Evolutionary conservation across 1,140 invertebrate genomes (phyloP).

Genomic region (Drosophila kepulauana): DNA sequence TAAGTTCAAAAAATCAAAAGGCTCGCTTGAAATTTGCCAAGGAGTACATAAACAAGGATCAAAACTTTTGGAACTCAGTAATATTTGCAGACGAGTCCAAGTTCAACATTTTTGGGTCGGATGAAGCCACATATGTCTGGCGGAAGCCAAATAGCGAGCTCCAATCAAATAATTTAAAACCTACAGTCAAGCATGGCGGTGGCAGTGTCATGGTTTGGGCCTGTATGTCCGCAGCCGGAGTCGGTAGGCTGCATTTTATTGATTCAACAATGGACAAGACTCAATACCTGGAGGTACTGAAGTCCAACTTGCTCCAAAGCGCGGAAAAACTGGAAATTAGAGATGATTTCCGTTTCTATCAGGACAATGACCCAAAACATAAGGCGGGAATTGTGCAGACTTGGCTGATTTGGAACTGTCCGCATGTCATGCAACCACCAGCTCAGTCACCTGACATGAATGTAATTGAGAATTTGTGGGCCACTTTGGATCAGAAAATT

Average conservation of each 20-base stretch:
- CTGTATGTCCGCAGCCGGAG: conserved; percentile 23
- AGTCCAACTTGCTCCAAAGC: no score
- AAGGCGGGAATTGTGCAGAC: conserved; percentile 22
- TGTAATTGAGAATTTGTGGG: conserved; percentile 22
- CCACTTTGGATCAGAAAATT: conserved; percentile 14
- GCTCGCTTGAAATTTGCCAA: no score
- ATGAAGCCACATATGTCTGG: neutral
- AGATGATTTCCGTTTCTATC: conserved; percentile 23
- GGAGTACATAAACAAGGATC: no score
- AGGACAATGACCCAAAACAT: conserved; percentile 37
- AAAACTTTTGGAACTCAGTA: no score
- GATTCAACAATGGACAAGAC: conserved; percentile 25
- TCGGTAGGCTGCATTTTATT: conserved; percentile 27
- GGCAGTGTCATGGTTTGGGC: conserved; percentile 28
- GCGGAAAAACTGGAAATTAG: conserved; percentile 14
- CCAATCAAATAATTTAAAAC: neutral
- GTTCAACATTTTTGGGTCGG: neutral
- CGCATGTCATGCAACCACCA: conserved; percentile 14
- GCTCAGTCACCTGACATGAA: conserved; percentile 24
- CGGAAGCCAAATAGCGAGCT: neutral
- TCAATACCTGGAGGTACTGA: conserved; percentile 15
- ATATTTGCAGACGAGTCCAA: no score
- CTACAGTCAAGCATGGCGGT: conserved; percentile 1
- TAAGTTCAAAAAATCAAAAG: no score
- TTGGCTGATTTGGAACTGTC: conserved; percentile 30